Base-by-base conservation (phyloP, 2,113 vertebrate genomes). In the Bagarius yarrelli region DNA sequence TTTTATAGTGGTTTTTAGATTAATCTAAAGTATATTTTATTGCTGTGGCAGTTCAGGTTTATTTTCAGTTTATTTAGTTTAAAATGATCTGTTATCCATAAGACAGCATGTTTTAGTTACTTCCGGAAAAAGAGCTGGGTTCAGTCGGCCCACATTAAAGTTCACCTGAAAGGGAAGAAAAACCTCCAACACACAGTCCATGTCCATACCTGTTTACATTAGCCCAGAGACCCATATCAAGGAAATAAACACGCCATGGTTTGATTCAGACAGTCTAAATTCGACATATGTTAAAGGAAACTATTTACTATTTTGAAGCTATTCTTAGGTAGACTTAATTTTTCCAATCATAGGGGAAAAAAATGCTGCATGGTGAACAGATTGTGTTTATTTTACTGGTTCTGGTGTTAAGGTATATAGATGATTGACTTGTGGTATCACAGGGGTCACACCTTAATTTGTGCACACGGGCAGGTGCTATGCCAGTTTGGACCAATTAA, bases 221-320 rank as follows among this genome's bases (percentile, higher is more conserved):
- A 47, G 12, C 40, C 67, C n/a, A 70, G 1, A 70, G n/a, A 70
- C 25, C 13, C 67, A 70, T 50, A 27, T n/a, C n/a, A 47, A 70
- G 15, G 15, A 8, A 11, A 70, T 70, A 70, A 70, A 70, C 40
- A 70, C 14, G 50, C 67, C 67, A 70, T 14, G 67, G 67, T 50
- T 70, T 16, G n/a, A 50, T 50, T 70, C 40, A 44, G 27, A 27
- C 44, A 70, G 67, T 50, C 67, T 70, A 70, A 70, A 70, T 70
- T 50, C 40, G n/a, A 44, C n/a, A 50, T 70, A 70, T 70, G 67
- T 50, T 70, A 50, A 70, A 70, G 67, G n/a, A 70, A 50, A 70
- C 67, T 50, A 69, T 69, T 70, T 69, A 47, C 36, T 11, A 67
- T 67, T 67, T 67, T 1, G n/a, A 44, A n/a, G 4, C 23, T 67